phyloP scores from a whole-genome alignment of 1,140 invertebrate species.

The Episyrphus balteatus region DNA sequence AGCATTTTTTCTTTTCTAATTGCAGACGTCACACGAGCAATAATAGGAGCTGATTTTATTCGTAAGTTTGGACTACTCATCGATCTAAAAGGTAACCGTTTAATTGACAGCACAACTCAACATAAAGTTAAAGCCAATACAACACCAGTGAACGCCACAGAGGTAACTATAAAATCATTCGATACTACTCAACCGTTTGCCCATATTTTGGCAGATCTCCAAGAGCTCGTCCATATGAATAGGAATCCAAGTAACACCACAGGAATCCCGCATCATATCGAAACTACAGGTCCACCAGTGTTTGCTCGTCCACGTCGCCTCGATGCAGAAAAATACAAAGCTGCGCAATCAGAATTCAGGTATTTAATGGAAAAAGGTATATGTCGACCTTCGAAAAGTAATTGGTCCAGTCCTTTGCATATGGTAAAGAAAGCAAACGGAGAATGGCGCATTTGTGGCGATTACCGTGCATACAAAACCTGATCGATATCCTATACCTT shows the following conservation, averaged over 20 bases:
- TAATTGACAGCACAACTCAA: constrained; percentile 20
- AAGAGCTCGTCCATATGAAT: constrained; percentile 17
- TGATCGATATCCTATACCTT: neutral
- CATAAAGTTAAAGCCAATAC: neutral
- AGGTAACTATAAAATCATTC: neutral
- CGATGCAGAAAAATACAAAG: constrained; percentile 19
- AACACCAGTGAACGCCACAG: neutral
- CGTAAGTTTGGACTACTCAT: constrained; percentile 22
- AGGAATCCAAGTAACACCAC: neutral
- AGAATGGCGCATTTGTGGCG: constrained; percentile 32
- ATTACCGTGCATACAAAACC: constrained; percentile 39
- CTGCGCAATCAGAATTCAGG: constrained; percentile 20
- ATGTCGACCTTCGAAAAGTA: no score
- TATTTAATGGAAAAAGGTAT: no score
- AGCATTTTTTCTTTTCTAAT: constrained; percentile 34
- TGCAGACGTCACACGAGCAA: constrained; percentile 27
- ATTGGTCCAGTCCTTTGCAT: constrained; percentile 38
- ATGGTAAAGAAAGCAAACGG: constrained; percentile 31
- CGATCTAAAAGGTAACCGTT: constrained; percentile 16
- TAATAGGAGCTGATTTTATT: constrained; percentile 36
- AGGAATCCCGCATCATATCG: constrained; percentile 6
- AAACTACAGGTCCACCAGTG: constrained; percentile 21
- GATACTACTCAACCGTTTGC: neutral
- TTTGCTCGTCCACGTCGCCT: constrained; percentile 23
- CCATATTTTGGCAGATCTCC: constrained; percentile 13